phyloP scores from a whole-genome alignment of 2,113 vertebrate species.

The Furnarius figulus region DNA sequence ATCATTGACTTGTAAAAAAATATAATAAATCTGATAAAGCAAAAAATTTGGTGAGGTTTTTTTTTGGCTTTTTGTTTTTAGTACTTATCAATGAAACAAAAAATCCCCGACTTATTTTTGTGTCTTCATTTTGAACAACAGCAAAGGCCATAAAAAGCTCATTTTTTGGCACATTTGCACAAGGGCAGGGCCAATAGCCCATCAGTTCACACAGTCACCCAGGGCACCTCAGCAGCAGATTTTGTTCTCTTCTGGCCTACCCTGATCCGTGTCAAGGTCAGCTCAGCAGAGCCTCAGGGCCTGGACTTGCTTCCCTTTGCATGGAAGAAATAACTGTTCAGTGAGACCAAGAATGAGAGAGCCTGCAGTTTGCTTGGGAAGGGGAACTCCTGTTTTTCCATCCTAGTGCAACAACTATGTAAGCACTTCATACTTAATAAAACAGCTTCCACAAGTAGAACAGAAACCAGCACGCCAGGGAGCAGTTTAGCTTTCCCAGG shows the following conservation, averaged over 20 bases:
- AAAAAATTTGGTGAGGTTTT: background rate
- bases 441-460: background rate
- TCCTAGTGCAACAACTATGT: background rate
- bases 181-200: background rate
- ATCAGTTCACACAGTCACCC: background rate
- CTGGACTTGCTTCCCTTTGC: background rate
- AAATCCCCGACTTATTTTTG: background rate
- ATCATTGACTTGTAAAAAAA: background rate
- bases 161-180: background rate
- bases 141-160: background rate
- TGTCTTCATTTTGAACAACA: background rate
- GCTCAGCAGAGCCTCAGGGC: background rate
- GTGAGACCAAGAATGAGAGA: background rate
- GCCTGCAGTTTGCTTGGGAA: background rate
- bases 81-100: background rate
- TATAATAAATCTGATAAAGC: background rate
- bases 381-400: background rate
- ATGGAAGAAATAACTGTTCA: background rate
- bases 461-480: background rate
- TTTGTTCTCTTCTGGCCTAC: background rate
- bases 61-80: background rate
- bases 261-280: rapidly evolving
- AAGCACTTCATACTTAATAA: background rate
- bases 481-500: background rate
- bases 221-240: background rate